Percentiles rank a stretch among this genome's conserved stretches.
These are phyloP conservation scores for Salvelinus namaycush DNA, from an alignment of 2,113 vertebrate species.

Conservation along the genomic window DNA sequence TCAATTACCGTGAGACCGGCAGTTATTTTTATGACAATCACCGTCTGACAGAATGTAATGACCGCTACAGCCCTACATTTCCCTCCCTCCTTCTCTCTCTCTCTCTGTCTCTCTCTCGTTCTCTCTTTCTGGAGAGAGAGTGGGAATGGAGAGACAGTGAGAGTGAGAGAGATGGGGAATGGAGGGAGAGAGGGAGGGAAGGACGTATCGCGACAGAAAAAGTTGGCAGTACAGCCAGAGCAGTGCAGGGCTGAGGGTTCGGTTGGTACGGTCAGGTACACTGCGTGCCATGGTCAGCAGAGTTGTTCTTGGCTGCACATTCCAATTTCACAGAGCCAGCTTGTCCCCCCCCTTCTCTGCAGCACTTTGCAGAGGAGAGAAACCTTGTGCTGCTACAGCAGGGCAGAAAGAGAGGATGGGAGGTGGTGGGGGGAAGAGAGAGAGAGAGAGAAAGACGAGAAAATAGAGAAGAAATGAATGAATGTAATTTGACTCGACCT, in stretches of 20 bases:
- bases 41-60: no score
- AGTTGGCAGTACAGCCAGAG: background rate
- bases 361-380: background rate
- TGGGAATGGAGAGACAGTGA: background rate
- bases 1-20: no score
- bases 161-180: background rate
- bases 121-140: background rate
- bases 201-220: background rate
- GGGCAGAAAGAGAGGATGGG: conserved; percentile 7
- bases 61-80: background rate
- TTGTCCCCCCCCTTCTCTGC: background rate
- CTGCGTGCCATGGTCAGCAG: conserved; percentile 29
- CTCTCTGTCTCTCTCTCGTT: conserved; percentile 33
- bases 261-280: conserved; percentile 24
- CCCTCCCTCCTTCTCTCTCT: conserved; percentile 42
- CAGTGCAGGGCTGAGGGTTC: background rate
- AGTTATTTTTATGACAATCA: no score
- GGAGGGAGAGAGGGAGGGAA: background rate
- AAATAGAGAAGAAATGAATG: conserved; percentile 6
- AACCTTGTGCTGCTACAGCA: background rate
- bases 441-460: background rate
- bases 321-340: conserved; percentile 32
- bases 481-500: conserved; percentile 24
- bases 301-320: conserved; percentile 49
- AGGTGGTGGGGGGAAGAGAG: background rate